phyloP scores from a whole-genome alignment of 2,113 vertebrate genomes.

The Vulpes vulpes region DNA sequence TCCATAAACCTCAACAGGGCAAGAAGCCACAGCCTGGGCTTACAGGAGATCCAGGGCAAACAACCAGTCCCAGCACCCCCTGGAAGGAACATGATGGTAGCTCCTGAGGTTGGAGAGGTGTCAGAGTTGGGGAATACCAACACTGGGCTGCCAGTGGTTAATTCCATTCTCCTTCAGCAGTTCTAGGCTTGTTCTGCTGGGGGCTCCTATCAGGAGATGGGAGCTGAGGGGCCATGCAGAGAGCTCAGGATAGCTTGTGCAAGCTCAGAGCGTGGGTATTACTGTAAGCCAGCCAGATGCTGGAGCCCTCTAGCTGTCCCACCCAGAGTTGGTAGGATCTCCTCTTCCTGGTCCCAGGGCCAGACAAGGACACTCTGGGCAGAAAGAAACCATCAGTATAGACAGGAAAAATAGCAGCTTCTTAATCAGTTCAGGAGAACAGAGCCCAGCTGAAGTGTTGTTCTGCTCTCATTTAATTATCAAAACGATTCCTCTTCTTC shows the following conservation, averaged over 20 bases:
- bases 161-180: background rate
- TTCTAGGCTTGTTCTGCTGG: background rate
- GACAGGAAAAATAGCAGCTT: conserved; percentile 37
- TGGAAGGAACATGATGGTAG: background rate
- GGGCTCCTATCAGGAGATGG: background rate
- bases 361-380: conserved; percentile 50
- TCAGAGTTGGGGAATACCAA: background rate
- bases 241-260: background rate
- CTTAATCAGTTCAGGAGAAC: conserved; percentile 70
- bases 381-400: conserved; percentile 49
- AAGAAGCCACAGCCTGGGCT: background rate
- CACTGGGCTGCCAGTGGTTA: background rate
- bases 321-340: background rate
- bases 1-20: background rate
- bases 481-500: conserved; percentile 70
- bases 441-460: background rate
- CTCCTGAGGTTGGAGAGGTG: background rate
- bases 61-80: background rate
- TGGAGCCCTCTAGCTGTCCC: background rate
- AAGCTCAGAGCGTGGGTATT: background rate
- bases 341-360: background rate
- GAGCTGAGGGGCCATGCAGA: background rate
- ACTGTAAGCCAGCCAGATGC: background rate
- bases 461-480: conserved; percentile 82
- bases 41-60: background rate